phyloP scores from a whole-genome alignment of 2,888 invertebrate genomes.

The Nebria salina region DNA sequence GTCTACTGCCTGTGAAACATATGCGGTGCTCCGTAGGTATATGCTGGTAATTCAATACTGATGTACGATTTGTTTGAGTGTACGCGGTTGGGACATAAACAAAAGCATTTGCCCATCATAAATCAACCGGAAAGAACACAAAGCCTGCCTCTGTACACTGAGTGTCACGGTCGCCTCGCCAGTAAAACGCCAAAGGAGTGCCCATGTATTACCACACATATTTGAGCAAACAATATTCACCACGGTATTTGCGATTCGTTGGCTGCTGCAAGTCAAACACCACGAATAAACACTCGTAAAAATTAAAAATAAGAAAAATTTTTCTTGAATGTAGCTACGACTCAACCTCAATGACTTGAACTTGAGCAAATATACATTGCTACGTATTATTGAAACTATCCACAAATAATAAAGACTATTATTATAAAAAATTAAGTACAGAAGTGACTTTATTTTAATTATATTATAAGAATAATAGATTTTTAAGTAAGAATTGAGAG shows the following conservation, averaged over 20 bases:
- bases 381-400: not conserved
- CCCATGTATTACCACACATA: constrained; percentile 12
- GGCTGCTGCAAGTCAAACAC: not conserved
- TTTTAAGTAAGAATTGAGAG: not conserved
- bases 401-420: not conserved
- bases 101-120: constrained; percentile 41
- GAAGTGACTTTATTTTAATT: too few relatives aligned
- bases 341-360: not conserved
- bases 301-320: not conserved
- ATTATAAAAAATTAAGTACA: not conserved
- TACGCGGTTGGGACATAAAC: constrained; percentile 37
- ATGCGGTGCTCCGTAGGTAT: not conserved
- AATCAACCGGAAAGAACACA: constrained; percentile 42
- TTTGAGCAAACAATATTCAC: constrained; percentile 14
- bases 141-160: constrained; percentile 22
- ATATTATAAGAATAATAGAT: too few relatives aligned
- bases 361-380: not conserved
- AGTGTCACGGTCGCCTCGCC: not conserved
- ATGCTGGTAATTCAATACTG: constrained; percentile 16
- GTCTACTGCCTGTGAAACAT: not conserved
- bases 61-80: constrained; percentile 19
- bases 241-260: not conserved
- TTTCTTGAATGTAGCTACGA: not conserved
- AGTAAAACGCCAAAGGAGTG: constrained; percentile 20
- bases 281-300: not conserved